These are phyloP conservation scores for Monochamus saltuarius DNA, from an alignment of 1,140 invertebrate species.

Conservation along the genomic window DNA sequence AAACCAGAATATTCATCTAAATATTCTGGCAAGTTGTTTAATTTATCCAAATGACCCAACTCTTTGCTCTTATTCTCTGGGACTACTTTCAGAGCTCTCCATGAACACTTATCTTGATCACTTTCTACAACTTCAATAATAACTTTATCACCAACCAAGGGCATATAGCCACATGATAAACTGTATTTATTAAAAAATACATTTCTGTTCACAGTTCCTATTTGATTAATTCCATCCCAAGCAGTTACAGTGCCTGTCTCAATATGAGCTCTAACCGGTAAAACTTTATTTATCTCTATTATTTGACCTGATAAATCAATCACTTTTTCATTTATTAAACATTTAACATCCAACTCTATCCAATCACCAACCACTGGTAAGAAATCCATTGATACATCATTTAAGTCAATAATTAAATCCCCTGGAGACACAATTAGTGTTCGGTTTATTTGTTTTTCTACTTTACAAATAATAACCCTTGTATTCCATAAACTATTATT, in stretches of 20 bases:
- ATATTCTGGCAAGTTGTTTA: constrained; percentile 21
- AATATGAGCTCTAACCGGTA: constrained; percentile 57
- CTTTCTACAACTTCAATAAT: constrained; percentile 67
- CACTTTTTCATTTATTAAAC: constrained; percentile 58
- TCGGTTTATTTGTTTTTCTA: constrained; percentile 35
- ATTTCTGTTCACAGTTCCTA: constrained; percentile 56
- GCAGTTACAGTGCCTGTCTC: constrained; percentile 56
- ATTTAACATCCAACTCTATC: constrained; percentile 59
- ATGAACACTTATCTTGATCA: constrained; percentile 60
- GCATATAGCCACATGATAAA: constrained; percentile 57
- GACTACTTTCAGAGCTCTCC: constrained; percentile 61
- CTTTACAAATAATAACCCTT: constrained; percentile 41
- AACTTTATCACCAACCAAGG: constrained; percentile 59
- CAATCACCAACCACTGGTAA: constrained; percentile 64
- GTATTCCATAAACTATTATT: constrained; percentile 33
- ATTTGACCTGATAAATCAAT: constrained; percentile 56
- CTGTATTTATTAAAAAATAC: constrained; percentile 59
- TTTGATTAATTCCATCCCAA: constrained; percentile 52
- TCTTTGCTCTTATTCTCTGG: constrained; percentile 42
- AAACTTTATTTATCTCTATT: constrained; percentile 58
- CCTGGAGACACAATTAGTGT: constrained; percentile 33
- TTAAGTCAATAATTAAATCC: constrained; percentile 43
- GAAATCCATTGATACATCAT: constrained; percentile 51
- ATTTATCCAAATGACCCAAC: constrained; percentile 13
- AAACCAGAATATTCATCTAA: constrained; percentile 31